Conservation (phyloP, 2,888 invertebrate genomes). For the Tetragonisca angustula region DNA sequence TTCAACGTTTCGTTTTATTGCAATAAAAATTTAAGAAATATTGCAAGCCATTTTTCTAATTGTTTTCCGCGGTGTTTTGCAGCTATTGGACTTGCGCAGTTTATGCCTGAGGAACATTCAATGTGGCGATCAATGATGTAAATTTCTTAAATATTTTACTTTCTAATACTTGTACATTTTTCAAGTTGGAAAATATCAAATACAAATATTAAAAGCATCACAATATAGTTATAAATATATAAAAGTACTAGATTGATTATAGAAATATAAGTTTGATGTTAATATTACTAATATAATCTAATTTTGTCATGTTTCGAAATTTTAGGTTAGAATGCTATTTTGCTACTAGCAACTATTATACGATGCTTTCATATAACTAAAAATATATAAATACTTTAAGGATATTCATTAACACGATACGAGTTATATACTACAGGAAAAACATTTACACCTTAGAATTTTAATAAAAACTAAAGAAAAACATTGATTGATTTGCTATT, state of each 20-base stretch:
- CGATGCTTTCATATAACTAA: neutral
- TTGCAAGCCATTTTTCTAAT: neutral
- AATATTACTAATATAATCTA: neutral
- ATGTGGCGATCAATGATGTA: slow-evolving; percentile 22
- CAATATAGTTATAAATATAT: neutral
- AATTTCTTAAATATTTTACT: neutral
- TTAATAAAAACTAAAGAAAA: neutral
- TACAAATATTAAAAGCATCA: neutral
- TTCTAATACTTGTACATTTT: neutral
- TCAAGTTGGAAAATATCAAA: neutral
- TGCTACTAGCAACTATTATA: neutral
- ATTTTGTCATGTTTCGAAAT: neutral
- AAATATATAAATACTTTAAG: neutral
- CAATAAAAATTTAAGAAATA: neutral
- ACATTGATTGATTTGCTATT: neutral
- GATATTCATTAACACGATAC: neutral
- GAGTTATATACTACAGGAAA: neutral
- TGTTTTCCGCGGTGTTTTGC: slow-evolving; percentile 24
- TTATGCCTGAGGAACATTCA: neutral
- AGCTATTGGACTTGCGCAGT: slow-evolving; percentile 16
- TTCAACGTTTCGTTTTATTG: neutral
- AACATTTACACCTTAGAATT: neutral
- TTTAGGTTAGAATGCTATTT: neutral
- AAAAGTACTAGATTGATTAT: neutral
- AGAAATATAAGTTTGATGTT: neutral